Evolutionary conservation across 30 jellyfish, hydroid and myxozoan genomes (phyloP).

Genomic region (Calvadosia cruxmelitensis): DNA sequence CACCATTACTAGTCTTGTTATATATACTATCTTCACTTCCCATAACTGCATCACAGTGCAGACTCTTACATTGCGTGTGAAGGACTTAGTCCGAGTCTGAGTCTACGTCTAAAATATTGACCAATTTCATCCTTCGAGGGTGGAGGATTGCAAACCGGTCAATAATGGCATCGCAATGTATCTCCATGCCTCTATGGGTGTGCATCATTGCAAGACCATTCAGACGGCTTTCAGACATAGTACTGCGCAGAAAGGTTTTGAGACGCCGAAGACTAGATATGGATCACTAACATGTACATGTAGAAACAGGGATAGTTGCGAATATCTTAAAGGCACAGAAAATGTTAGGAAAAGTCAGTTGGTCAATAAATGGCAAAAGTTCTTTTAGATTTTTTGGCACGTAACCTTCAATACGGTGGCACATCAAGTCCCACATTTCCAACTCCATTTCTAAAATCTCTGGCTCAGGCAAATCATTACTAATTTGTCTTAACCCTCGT

Average conservation of each 20-base stretch:
- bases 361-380: conserved; percentile 30
- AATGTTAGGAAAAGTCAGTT: conserved; percentile 24
- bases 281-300: conserved; percentile 44
- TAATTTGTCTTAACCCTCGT: too few relatives aligned
- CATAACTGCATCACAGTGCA: too few relatives aligned
- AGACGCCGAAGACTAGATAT: conserved; percentile 22
- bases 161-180: neutral
- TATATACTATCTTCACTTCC: too few relatives aligned
- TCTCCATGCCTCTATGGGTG: neutral
- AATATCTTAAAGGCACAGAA: conserved; percentile 19
- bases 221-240: conserved; percentile 13
- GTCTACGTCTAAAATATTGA: neutral
- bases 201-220: conserved; percentile 29
- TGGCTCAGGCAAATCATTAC: conserved; percentile 52
- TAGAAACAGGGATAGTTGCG: conserved; percentile 40
- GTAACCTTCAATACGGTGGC: conserved; percentile 11
- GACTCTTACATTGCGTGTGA: too few relatives aligned
- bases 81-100: too few relatives aligned
- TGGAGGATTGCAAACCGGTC: neutral
- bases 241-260: conserved; percentile 27
- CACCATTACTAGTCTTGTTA: too few relatives aligned
- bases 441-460: conserved; percentile 20
- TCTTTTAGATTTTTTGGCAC: conserved; percentile 4
- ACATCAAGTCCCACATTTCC: conserved; percentile 17
- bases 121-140: neutral